Base-by-base conservation (phyloP, 2,888 invertebrate species). In the Eilema depressum region DNA sequence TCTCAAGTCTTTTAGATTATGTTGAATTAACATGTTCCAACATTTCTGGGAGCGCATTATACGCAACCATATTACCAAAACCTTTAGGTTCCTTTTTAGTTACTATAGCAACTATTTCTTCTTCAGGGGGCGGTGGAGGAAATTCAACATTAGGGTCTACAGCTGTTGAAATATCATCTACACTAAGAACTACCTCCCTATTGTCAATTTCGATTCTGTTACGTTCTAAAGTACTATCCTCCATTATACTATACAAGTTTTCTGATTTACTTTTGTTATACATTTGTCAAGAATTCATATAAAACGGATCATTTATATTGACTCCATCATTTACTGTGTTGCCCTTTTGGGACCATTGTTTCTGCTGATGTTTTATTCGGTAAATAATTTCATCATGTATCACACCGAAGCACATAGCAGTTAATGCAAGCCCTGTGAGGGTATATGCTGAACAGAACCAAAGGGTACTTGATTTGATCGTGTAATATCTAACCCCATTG, bases 371-470 rank as follows among this genome's bases (percentile, higher is more conserved):
- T 82, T 97, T 97, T 86, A 97, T 96, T 86, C 98, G 96, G 92
- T 98, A 98, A 59, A 98, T 97, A 80, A 98, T 98, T 92, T 98
- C 98, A 86, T 98, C 98, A 86, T 98, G 98, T 74, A 98, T 97
- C 17, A 98, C 98, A 89, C 98, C 98, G 92, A 98, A 98, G 88
- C 98, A 98, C 98, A 98, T 98, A 63, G 98, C 98, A 17, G 98
- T 98, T 81, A 98, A 93, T 2, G 98, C 98, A 96, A 98, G 97
- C 8, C 98, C 98, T 12, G 97, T 97, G 94, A 98, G 96, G 71
- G 98, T 98, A 89, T 98, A 98, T 71, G 97, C 96, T 37, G 98
- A 98, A 92, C 98, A 98, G 91, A 98, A 98, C 98, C 98, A 98
- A 76, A 98, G 96, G 47, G 98, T 98, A 37, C 97, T 96, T 80